These are phyloP conservation scores for Mellivora capensis DNA, from an alignment of 2,113 vertebrate genomes.

Conservation along the genomic window DNA sequence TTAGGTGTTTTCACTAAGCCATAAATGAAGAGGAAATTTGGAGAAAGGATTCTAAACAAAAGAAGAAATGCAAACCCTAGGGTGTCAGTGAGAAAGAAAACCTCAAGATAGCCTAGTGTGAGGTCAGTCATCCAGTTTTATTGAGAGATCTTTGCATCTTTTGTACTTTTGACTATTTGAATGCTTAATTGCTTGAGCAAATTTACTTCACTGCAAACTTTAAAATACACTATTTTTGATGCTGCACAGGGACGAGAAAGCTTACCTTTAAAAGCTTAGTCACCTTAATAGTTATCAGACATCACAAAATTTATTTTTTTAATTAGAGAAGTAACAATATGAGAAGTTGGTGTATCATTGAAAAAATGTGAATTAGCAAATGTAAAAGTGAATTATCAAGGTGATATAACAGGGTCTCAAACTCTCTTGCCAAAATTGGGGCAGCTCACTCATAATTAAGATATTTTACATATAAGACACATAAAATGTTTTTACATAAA, in stretches of 20 bases:
- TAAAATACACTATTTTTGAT: not conserved
- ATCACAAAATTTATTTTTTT: not conserved
- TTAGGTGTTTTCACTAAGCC: not conserved
- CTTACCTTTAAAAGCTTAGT: not conserved
- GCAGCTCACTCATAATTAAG: not conserved
- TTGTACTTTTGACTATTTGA: not conserved
- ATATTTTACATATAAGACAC: not conserved
- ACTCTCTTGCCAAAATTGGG: not conserved
- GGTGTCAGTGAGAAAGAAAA: not conserved
- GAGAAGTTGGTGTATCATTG: not conserved
- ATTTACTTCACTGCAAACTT: not conserved
- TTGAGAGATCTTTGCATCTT: not conserved
- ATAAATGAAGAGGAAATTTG: constrained; percentile 43
- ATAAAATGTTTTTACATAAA: not conserved
- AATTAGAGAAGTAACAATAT: not conserved
- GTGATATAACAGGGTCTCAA: not conserved
- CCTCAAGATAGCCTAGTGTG: not conserved
- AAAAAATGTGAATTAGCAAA: not conserved
- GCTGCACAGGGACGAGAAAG: not conserved
- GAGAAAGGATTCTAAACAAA: constrained; percentile 3
- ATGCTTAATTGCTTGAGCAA: not conserved
- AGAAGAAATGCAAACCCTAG: not conserved
- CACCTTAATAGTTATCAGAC: not conserved
- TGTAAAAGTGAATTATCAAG: not conserved
- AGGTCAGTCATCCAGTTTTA: not conserved